Percentiles rank a stretch among this genome's conserved stretches.
phyloP scores from a whole-genome alignment of 2,113 vertebrate species.

The Syrmaticus mikado region DNA sequence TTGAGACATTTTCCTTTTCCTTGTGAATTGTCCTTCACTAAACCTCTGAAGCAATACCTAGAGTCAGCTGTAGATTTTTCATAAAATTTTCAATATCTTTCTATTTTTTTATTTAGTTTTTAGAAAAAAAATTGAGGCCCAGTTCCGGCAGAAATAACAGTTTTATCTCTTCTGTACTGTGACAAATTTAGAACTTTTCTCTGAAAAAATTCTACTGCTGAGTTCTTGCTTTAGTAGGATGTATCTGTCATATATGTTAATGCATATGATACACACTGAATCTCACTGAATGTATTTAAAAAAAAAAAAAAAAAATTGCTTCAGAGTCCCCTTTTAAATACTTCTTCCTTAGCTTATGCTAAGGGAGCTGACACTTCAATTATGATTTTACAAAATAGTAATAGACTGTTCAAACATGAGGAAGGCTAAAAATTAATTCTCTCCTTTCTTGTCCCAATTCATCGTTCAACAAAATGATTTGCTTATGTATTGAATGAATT shows the following conservation, averaged over 20 bases:
- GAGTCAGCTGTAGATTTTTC: neutral
- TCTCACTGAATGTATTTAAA: neutral
- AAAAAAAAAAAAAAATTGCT: neutral
- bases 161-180: neutral
- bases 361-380: conserved; percentile 26
- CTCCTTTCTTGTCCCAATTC: neutral
- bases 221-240: neutral
- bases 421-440: neutral
- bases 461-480: neutral
- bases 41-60: neutral
- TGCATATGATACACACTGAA: neutral
- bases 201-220: neutral
- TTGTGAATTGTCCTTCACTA: neutral
- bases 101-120: neutral
- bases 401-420: conserved; percentile 7
- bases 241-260: neutral
- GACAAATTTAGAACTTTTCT: neutral
- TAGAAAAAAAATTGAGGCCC: neutral
- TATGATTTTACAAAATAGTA: conserved; percentile 17
- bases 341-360: neutral
- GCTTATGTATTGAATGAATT: conserved; percentile 7
- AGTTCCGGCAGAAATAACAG: neutral
- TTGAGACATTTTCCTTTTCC: neutral
- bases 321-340: neutral
- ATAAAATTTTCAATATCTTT: neutral